Evolutionary conservation across 2,888 invertebrate species (phyloP), one percentile per base, ranked within the genome.

Genomic region (Perizoma affinitatum): DNA sequence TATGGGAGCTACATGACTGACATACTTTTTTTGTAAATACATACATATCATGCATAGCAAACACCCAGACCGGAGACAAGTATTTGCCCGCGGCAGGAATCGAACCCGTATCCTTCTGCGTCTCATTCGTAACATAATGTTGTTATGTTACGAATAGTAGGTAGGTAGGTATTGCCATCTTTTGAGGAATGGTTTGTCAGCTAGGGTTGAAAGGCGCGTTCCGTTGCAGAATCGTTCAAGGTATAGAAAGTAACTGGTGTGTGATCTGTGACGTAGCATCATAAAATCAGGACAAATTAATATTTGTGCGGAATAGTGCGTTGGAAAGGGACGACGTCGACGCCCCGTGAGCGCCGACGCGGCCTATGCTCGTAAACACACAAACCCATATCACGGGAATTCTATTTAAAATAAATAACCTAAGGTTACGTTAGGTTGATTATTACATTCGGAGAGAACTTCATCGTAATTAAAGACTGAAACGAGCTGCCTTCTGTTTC

Each of bases 241-340:
- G 43, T 10, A 4, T 33, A 33, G 6, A 33, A 48, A 40, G 45
- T 45, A 54, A 52, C 51, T 55, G 11, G 43, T 56, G 52, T 9
- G 9, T 34, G 8, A 41, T 48, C 52, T 56, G 42, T 54, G 52
- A 51, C 54, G 45, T 45, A 11, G 36, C 54, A 44, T 65, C 68
- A 57, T 70, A 70, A 70, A 70, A 66, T 70, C 61, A 49, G 46
- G 34, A 65, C 68, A 68, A 65, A 70, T 68, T 68, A 68, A 68
- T 68, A 70, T 70, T 63, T 58, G 68, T 54, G 54, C 59, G 48
- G 59, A 63, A 54, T 44, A 53, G 49, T 34, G 52, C 22, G 52
- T 50, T 40, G 41, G 22, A 22, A 22, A 40, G 54, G 22, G 45
- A 10, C 43, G 35, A 9, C 52, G n/a, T n/a, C n/a, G 59, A 11